A percentile compares a stretch with the other conserved stretches of the same genome.
These are phyloP conservation scores for Drosophila quadrilineata DNA, from an alignment of 1,140 invertebrate genomes.

Conservation along the genomic window DNA sequence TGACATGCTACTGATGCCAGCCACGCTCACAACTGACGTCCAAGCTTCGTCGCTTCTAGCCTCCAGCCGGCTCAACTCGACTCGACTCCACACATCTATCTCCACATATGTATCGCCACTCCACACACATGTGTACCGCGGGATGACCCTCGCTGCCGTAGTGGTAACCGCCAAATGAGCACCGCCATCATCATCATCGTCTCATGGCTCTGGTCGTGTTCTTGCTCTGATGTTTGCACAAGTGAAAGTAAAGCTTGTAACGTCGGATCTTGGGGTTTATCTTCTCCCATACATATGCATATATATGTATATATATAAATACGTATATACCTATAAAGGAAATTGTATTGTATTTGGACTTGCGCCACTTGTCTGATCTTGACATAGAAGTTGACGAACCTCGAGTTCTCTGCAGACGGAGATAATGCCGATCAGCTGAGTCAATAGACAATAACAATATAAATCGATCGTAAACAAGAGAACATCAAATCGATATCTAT, in stretches of 20 bases:
- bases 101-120: slow-evolving; percentile 5
- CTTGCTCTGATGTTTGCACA: slow-evolving; percentile 63
- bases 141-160: slow-evolving; percentile 29
- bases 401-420: too few species aligned
- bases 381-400: slow-evolving; percentile 60
- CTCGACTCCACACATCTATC: slow-evolving; percentile 20
- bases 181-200: too few species aligned
- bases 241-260: slow-evolving; percentile 73
- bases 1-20: slow-evolving; percentile 74
- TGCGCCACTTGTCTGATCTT: slow-evolving; percentile 50
- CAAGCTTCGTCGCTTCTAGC: slow-evolving; percentile 6
- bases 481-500: background rate
- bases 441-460: background rate
- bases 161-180: slow-evolving; percentile 21
- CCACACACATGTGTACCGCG: too few species aligned
- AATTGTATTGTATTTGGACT: background rate
- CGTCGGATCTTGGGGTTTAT: slow-evolving; percentile 19
- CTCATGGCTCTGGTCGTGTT: slow-evolving; percentile 29
- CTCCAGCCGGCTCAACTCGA: slow-evolving; percentile 3
- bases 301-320: slow-evolving; percentile 25
- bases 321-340: background rate
- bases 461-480: background rate
- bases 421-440: background rate
- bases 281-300: slow-evolving; percentile 27
- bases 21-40: slow-evolving; percentile 35